These are phyloP conservation scores for Chelon auratus DNA, from an alignment of 2,797 vertebrate genomes.

Conservation along the genomic window DNA sequence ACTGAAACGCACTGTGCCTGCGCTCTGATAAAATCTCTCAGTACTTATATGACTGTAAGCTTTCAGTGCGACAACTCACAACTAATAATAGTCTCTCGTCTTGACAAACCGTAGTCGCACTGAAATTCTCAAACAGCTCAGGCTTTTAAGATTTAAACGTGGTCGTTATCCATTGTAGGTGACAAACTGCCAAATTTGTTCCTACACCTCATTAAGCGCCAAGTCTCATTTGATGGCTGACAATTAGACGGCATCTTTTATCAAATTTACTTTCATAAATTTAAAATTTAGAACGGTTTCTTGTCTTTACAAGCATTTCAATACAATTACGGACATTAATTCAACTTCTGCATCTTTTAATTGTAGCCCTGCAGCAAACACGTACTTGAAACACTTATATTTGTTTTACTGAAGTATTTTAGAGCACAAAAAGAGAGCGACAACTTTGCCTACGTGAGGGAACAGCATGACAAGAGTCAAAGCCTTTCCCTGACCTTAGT, in stretches of 20 bases:
- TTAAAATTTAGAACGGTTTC: background rate
- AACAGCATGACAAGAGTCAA: background rate
- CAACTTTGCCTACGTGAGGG: background rate
- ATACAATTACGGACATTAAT: background rate
- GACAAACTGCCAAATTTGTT: too few species aligned
- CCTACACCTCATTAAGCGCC: too few species aligned
- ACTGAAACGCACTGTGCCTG: slow-evolving; percentile 45
- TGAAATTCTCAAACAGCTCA: background rate
- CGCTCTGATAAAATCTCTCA: slow-evolving; percentile 13
- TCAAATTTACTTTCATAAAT: too few species aligned
- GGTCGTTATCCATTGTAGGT: too few species aligned
- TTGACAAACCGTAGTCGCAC: background rate
- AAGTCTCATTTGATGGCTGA: too few species aligned
- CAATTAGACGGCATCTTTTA: too few species aligned
- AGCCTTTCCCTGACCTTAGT: background rate
- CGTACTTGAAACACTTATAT: too few species aligned
- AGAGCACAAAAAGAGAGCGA: too few species aligned
- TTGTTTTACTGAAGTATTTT: too few species aligned
- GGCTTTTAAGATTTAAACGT: background rate
- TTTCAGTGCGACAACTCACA: slow-evolving; percentile 18
- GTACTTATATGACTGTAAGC: slow-evolving; percentile 39
- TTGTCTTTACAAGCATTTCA: background rate
- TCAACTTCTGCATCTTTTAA: background rate
- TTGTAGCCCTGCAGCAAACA: too few species aligned
- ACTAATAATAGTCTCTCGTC: too few species aligned